Evolutionary conservation across 1,140 invertebrate genomes (phyloP), one percentile per base, ranked within the genome.

Genomic region (Drosophila oshimai): DNA sequence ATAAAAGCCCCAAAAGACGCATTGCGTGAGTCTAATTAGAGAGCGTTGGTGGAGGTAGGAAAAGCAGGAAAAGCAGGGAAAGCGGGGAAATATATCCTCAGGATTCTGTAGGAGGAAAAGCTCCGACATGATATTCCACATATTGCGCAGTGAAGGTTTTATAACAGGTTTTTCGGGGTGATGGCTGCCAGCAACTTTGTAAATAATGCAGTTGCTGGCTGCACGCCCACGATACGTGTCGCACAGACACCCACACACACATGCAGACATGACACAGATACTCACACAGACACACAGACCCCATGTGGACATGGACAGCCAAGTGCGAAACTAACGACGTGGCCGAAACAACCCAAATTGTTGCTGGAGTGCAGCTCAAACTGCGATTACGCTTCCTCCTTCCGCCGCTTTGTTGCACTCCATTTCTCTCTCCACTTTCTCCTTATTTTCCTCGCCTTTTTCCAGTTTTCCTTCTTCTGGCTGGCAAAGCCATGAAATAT

Each of bases 271-370:
- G 6, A 6, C 6, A 29, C 42, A 17, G 10, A 17, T 7, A n/a
- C 51, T 7, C 12, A 39, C 3, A n/a, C 5, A n/a, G 0, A 13
- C 26, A 20, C n/a, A 10, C 2, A 36, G 4, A 44, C 46, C 41
- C 61, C 60, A 77, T 77, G 57, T 60, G 78, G 80, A 57, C 76
- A n/a, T n/a, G n/a, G 61, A 29, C 73, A 55, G 47, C 54, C 78
- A 86, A 86, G 81, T 80, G 81, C 67, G 72, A 69, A 76, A 65
- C 61, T 64, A 73, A 86, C 80, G 75, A 86, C 60, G 55, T 86
- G 75, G 53, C 53, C 76, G 44, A 72, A 68, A 79, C 51, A 62
- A 71, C 67, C 72, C 51, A 53, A 83, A 77, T 60, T 51, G 68
- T 73, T 42, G 45, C 41, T 13, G 26, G 55, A 71, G 68, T 62